These are phyloP conservation scores for Baccha elongata DNA, from an alignment of 2,888 invertebrate genomes.

Conservation along the genomic window DNA sequence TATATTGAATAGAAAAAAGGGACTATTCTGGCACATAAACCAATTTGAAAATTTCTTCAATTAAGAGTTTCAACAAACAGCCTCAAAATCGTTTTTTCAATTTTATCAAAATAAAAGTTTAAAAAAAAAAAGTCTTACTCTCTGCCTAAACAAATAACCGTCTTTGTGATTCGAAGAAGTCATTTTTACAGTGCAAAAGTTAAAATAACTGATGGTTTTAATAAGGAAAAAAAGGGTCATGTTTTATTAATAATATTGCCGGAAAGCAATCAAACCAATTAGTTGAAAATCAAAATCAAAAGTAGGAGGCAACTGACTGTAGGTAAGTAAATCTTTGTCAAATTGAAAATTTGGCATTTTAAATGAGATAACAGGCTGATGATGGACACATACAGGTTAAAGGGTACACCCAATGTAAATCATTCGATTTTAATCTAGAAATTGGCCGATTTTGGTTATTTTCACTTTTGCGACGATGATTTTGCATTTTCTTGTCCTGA, in stretches of 20 bases:
- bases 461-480: too few relatives aligned
- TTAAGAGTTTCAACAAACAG: slow-evolving; percentile 2
- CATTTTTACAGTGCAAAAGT: slow-evolving; percentile 3
- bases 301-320: slow-evolving; percentile 1
- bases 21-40: not conserved
- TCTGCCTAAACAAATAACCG: slow-evolving; percentile 21
- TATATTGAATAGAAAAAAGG: too few relatives aligned
- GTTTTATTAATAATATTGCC: slow-evolving; percentile 32
- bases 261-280: slow-evolving; percentile 51
- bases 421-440: too few relatives aligned
- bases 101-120: slow-evolving; percentile 23
- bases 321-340: slow-evolving; percentile 1
- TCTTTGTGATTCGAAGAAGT: slow-evolving; percentile 12
- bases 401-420: too few relatives aligned
- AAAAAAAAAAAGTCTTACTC: not conserved
- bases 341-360: slow-evolving; percentile 23
- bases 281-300: slow-evolving; percentile 31
- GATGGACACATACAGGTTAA: too few relatives aligned
- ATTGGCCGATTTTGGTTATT: too few relatives aligned
- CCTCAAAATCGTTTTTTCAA: slow-evolving; percentile 10
- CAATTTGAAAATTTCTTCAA: slow-evolving; percentile 14
- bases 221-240: slow-evolving; percentile 3
- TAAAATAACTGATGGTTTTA: not conserved
- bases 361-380: slow-evolving; percentile 23
- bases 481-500: too few relatives aligned